Evolutionary conservation across 1,140 invertebrate species (phyloP).

Genomic region (Achatina immaculata): DNA sequence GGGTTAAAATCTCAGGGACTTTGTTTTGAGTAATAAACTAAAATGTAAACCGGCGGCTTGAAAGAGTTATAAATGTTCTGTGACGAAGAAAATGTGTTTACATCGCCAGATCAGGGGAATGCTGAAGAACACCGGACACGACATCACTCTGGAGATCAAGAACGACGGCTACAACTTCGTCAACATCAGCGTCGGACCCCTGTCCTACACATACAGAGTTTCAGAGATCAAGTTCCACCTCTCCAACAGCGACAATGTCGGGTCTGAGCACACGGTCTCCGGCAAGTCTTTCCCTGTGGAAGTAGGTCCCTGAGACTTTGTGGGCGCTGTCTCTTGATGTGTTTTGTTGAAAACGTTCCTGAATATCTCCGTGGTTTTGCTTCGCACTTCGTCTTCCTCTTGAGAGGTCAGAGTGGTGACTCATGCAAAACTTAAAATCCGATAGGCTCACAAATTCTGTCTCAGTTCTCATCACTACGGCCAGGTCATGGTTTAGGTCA

Average conservation of each 20-base stretch:
- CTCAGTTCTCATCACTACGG: too few species aligned
- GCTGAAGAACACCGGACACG: constrained; percentile 92
- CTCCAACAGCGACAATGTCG: constrained; percentile 79
- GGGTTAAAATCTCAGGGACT: too few species aligned
- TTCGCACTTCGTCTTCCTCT: neutral
- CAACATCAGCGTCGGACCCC: constrained; percentile 92
- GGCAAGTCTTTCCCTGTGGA: constrained; percentile 73
- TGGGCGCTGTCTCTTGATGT: too few species aligned
- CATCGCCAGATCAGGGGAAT: constrained; percentile 82
- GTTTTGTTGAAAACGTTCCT: too few species aligned
- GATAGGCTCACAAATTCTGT: too few species aligned
- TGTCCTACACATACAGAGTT: constrained; percentile 88
- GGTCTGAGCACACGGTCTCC: constrained; percentile 51
- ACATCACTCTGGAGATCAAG: constrained; percentile 91
- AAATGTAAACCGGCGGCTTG: too few species aligned
- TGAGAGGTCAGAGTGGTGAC: neutral
- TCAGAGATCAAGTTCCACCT: constrained; percentile 88
- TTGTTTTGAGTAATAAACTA: too few species aligned
- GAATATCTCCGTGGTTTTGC: too few species aligned
- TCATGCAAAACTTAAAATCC: too few species aligned
- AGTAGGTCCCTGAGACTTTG: constrained; percentile 40
- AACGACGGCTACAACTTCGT: constrained; percentile 80
- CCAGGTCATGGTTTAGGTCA: too few species aligned
- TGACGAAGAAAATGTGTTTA: too few species aligned
- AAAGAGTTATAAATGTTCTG: too few species aligned